Base-by-base conservation (phyloP, 2,113 vertebrate genomes). In the Mirza zaza region DNA sequence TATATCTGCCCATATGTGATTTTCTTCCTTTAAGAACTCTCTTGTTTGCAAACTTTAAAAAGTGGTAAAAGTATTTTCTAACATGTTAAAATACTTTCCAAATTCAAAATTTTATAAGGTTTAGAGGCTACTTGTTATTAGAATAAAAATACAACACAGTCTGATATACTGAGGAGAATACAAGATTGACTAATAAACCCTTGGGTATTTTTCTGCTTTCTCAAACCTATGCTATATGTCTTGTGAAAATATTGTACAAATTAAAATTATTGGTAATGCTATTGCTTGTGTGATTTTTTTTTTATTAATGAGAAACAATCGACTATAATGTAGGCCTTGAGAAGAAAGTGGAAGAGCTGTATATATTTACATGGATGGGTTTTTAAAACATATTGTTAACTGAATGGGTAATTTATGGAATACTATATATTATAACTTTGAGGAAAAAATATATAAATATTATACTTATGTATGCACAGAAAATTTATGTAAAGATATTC, bases 121-220 rank as follows among this genome's bases (percentile, higher is more conserved):
- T 91, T 67, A 87, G 34, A 94, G 92, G 73, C 29, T 83, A 67
- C 20, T 93, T 97, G 21, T 65, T 93, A 86, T 73, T 63, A 82
- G 20, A 85, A 82, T 57, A 70, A 93, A 61, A 86, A 73, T 59
- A 75, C 23, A 86, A 82, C 2, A 95, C 10, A 5, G 77, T 88
- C 34, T 83, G 21, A 55, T 73, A 65, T 89, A 89, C 32, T 81
- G 17, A 27, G 61, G 87, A 57, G 14, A 67, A n/a, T 27, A 77
- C 88, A 48, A 70, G 9, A 87, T 36, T 81, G 34, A 76, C 71
- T 82, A 82, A 65, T 77, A 65, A 90, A 91, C 15, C 52, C 36
- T n/a, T 57, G 29, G 3, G 34, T 59, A 55, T 52, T 68, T 63
- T 91, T 81, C 68, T 50, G 39, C 59, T 36, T 95, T 76, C 50